Percentiles rank a stretch among this genome's conserved stretches.
Conservation (phyloP, 2,888 invertebrate genomes). For the Agrochola circellaris region DNA sequence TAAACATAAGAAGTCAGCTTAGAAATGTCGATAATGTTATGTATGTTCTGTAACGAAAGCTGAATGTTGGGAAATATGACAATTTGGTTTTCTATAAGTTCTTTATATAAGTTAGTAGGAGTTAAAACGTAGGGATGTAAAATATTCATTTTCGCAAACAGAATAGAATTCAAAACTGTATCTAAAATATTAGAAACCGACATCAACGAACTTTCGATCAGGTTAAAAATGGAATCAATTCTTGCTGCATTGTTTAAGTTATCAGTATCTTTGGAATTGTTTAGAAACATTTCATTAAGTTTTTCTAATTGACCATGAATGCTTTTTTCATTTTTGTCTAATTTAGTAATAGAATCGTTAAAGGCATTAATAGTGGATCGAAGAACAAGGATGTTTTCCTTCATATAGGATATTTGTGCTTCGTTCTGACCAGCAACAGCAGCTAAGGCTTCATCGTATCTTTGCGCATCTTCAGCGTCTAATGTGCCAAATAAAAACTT, state of each 20-base stretch:
- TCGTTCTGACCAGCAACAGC: conserved; percentile 13
- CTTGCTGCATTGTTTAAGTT: conserved; percentile 32
- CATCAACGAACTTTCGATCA: conserved; percentile 39
- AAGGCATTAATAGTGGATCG: conserved; percentile 28
- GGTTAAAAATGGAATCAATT: conserved; percentile 46
- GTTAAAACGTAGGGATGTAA: conserved; percentile 46
- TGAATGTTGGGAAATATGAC: neutral
- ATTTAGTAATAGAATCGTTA: conserved; percentile 37
- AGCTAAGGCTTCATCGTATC: conserved; percentile 33
- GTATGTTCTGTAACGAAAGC: conserved; percentile 33
- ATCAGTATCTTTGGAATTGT: conserved; percentile 8
- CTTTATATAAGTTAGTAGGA: conserved; percentile 28
- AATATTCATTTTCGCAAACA: conserved; percentile 43
- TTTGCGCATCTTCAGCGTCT: conserved; percentile 44
- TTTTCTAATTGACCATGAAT: conserved; percentile 22
- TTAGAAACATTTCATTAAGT: conserved; percentile 17
- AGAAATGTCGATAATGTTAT: conserved; percentile 36
- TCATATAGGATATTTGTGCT: conserved; percentile 17
- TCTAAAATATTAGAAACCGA: conserved; percentile 46
- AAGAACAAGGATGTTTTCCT: conserved; percentile 36
- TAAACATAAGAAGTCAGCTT: conserved; percentile 47
- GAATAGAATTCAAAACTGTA: conserved; percentile 46
- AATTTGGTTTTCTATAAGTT: conserved; percentile 7
- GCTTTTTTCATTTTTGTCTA: conserved; percentile 37
- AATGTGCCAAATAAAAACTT: conserved; percentile 40